A percentile compares a stretch with the other conserved stretches of the same genome.
Conservation (phyloP, 2,797 vertebrate genomes). For the Gadopsis marmoratus region DNA sequence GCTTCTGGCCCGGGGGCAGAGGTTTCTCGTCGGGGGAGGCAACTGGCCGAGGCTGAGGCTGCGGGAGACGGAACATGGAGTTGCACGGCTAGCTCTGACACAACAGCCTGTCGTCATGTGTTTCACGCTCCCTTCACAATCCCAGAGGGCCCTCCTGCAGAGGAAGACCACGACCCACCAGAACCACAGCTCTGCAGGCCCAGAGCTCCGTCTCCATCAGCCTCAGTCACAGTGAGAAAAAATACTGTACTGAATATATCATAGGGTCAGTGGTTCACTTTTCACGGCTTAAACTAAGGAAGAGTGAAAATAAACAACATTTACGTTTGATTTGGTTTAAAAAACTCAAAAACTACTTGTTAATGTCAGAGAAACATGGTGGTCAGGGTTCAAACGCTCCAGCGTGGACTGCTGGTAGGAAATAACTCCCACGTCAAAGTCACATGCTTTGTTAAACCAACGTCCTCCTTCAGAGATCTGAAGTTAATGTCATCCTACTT, state of each 20-base stretch:
- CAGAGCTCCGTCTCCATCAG: background rate
- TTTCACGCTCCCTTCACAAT: background rate
- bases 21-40: background rate
- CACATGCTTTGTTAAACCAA: no score
- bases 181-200: background rate
- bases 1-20: background rate
- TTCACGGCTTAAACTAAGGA: background rate
- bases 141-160: conserved; percentile 7
- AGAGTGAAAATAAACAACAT: no score
- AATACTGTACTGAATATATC: background rate
- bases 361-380: no score
- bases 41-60: conserved; percentile 13
- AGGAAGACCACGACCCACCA: conserved; percentile 7
- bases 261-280: background rate
- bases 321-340: no score
- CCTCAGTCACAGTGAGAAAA: background rate
- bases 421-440: no score
- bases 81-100: conserved; percentile 6
- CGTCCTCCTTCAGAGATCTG: no score
- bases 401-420: no score
- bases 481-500: no score
- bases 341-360: no score
- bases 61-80: conserved; percentile 12
- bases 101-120: background rate
- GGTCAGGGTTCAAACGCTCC: no score